Percentiles rank a stretch among this genome's conserved stretches.
Evolutionary conservation across 2,113 vertebrate species (phyloP).

Genomic region (Sarotherodon lohbergeri): DNA sequence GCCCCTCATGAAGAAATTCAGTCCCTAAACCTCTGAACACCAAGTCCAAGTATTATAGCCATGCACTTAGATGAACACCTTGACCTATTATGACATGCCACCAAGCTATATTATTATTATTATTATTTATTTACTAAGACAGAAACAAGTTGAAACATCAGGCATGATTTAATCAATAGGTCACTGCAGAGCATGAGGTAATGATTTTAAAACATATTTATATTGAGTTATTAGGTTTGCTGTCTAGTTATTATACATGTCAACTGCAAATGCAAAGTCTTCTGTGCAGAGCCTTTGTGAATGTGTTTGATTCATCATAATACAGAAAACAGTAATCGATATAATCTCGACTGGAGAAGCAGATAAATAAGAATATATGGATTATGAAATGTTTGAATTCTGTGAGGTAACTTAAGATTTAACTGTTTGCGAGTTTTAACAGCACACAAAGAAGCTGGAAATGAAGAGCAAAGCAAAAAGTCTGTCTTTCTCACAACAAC

Average conservation of each 20-base stretch:
- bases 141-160: not conserved
- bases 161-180: rapidly evolving
- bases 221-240: not conserved
- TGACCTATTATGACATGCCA: not conserved
- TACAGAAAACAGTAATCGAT: not conserved
- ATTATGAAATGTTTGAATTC: not conserved
- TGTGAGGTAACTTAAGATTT: not conserved
- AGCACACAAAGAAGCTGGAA: not conserved
- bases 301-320: not conserved
- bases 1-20: not conserved
- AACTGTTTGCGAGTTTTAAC: not conserved
- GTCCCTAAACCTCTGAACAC: not conserved
- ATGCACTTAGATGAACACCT: not conserved
- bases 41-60: not conserved
- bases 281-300: rapidly evolving
- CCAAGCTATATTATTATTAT: not conserved
- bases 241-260: not conserved
- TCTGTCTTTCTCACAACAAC: not conserved
- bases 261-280: rapidly evolving
- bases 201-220: not conserved
- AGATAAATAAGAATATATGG: not conserved
- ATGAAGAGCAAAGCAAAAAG: not conserved
- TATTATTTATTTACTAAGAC: not conserved
- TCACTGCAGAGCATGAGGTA: not conserved
- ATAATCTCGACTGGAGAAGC: not conserved